Base-by-base conservation (phyloP, 2,797 vertebrate species). In the Sebastolobus alascanus region DNA sequence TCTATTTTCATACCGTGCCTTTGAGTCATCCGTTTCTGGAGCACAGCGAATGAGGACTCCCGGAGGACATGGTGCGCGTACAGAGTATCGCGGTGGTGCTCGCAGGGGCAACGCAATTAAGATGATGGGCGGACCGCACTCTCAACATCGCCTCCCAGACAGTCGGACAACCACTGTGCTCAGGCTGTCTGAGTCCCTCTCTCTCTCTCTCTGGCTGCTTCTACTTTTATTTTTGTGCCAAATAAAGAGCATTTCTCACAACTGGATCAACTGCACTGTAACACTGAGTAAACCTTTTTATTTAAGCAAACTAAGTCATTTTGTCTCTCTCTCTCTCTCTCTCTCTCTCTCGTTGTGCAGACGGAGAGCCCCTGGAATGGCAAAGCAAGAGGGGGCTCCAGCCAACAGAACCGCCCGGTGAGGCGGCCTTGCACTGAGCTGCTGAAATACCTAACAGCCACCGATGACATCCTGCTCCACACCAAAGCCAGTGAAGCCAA, bases 401-500 rank as follows among this genome's bases (percentile, higher is more conserved):
- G 97, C 94, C 97, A 97, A 95, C 97, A 97, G 92, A 98, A 96
- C 94, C 97, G 98, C 94, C 96, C 97, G 90, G 96, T 98, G 94
- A 98, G 98, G 94, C 98, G 97, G 89, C 98, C 98, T 78, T 99
- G 98, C 96, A 98, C 98, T 5, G 98, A 99, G 96, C 97, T 99
- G 94, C 98, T 99, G 90, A 99, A 99, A 92, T 99, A 99, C 96
- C 97, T 99, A 94, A 99, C 98, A 87, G 97, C 98, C 22, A 98
- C 96, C 40, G 97, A 99, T 96, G 97, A 98, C 96, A 96, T 96
- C 95, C 96, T 98, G 94, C 96, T 98, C 93, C 97, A 98, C 93
- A 96, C 96, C 95, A 98, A 98, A 97, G 95, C 96, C 91, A 94
- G 93, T 70, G 95, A 96, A 77, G 90, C 93, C 88, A 96, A 96